A percentile compares a stretch with the other conserved stretches of the same genome.
Conservation (phyloP, 2,113 vertebrate species). For the Calidris pygmaea region DNA sequence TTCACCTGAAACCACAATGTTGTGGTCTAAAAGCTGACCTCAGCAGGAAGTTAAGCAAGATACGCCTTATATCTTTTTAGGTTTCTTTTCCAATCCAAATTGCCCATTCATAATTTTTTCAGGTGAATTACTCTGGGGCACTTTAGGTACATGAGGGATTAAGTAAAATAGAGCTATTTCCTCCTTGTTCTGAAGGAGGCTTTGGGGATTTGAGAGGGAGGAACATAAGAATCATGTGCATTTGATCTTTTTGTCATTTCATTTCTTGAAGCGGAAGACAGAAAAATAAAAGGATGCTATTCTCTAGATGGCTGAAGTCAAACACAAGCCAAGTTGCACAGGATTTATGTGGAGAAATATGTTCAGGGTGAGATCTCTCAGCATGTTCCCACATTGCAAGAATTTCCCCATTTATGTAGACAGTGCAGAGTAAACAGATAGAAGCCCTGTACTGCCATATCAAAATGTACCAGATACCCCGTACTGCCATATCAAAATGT, state of each 20-base stretch:
- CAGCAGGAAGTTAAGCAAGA: background rate
- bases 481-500: accelerated
- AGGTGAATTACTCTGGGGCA: background rate
- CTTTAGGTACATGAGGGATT: background rate
- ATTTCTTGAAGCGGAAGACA: background rate
- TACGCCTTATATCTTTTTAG: background rate
- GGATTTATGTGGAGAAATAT: background rate
- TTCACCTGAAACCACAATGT: background rate
- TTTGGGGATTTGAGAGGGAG: background rate
- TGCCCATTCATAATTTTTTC: background rate
- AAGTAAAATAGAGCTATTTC: background rate
- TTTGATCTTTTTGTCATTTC: background rate
- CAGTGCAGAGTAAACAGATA: background rate
- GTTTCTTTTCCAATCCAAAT: background rate
- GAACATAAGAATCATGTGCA: background rate
- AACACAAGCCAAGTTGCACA: background rate
- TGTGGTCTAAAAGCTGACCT: background rate
- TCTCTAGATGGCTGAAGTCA: background rate
- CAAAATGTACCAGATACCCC: too few species aligned
- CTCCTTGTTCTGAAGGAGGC: background rate
- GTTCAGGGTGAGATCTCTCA: background rate
- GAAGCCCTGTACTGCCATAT: background rate
- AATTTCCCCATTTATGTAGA: background rate
- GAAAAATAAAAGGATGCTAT: background rate
- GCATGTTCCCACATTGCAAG: background rate